Base-by-base conservation (phyloP, 2,797 vertebrate genomes). In the Melanotaenia pygmaea region DNA sequence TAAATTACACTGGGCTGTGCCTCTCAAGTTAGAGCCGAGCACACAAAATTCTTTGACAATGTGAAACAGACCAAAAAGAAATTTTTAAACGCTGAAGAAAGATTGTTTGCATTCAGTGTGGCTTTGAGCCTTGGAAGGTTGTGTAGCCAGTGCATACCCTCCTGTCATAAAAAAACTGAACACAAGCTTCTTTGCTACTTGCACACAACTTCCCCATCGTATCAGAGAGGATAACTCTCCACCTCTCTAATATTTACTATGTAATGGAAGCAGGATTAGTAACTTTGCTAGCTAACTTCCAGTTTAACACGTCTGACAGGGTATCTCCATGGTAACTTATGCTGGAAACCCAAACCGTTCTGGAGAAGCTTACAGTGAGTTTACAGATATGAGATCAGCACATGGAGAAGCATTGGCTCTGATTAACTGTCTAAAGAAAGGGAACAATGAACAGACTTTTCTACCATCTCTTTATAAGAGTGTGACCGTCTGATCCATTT, bases 181-280 rank as follows among this genome's bases (percentile, higher is more conserved):
- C 38, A 76, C 32, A 67, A 8, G 32, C 58, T 20, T 24, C 24
- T 38, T 18, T 7, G 37, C 30, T 40, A 61, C 24, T 32, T 51
- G 47, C 47, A 51, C 47, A 24, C 47, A 24, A 34, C 45, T 59
- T 70, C 13, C 28, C 4, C 0, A 7, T 56, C 43, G 69, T 47
- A 80, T 77, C 47, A 59, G 4, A 54, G 26, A 67, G 58, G 34
- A 63, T 40, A 66, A 3, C 54, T 76, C 26, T 10, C 47, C 67
- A 63, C 59, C 73, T 84, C 83, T 70, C 47, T 37, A 7, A 40
- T 65, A 65, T 84, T 92, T 73, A 80, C 77, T 82, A 70, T 68
- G 59, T 32, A 74, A 5, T 51, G 43, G 68, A 61, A 22, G 8
- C 47, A n/a, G 47, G 47, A 22, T 22, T 22, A n/a, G 47, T 50